Evolutionary conservation across 2,888 invertebrate genomes (phyloP).

Genomic region (Meandrusa payeni): DNA sequence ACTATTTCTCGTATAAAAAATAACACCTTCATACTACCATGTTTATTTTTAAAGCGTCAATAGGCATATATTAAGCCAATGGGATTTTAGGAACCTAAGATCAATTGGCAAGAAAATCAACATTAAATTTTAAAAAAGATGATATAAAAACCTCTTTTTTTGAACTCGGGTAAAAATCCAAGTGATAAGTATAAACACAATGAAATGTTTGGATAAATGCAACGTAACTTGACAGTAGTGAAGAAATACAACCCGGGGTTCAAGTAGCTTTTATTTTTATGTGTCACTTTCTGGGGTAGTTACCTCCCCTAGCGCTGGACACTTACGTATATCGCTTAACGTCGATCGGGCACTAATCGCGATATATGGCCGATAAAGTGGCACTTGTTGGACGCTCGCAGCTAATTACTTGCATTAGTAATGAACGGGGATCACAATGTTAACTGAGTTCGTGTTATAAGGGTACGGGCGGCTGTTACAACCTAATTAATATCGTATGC

Average conservation of each 20-base stretch:
- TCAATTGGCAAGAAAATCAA: too few species aligned
- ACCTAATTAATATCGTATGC: conserved; percentile 53
- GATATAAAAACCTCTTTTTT: too few species aligned
- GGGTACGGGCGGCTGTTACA: conserved; percentile 27
- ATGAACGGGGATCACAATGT: conserved; percentile 48
- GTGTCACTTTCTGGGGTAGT: conserved; percentile 34
- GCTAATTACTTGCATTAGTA: conserved; percentile 74
- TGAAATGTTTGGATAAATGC: conserved; percentile 27
- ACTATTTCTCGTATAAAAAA: too few species aligned
- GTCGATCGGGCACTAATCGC: conserved; percentile 64
- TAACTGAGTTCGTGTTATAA: conserved; percentile 31
- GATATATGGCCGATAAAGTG: conserved; percentile 65
- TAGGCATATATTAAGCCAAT: too few species aligned
- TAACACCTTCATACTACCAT: too few species aligned
- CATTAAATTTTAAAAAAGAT: too few species aligned
- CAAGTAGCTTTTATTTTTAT: conserved; percentile 49
- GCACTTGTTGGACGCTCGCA: conserved; percentile 56
- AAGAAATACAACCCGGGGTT: conserved; percentile 55
- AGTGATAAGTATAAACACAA: too few species aligned
- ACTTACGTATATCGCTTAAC: conserved; percentile 53
- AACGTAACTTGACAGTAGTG: conserved; percentile 59
- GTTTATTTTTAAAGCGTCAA: too few species aligned
- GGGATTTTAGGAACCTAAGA: too few species aligned
- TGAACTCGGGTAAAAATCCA: too few species aligned
- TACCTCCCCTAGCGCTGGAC: conserved; percentile 43